These are phyloP conservation scores for Acanthosoma haemorrhoidale DNA, from an alignment of 2,888 invertebrate species.

Conservation along the genomic window DNA sequence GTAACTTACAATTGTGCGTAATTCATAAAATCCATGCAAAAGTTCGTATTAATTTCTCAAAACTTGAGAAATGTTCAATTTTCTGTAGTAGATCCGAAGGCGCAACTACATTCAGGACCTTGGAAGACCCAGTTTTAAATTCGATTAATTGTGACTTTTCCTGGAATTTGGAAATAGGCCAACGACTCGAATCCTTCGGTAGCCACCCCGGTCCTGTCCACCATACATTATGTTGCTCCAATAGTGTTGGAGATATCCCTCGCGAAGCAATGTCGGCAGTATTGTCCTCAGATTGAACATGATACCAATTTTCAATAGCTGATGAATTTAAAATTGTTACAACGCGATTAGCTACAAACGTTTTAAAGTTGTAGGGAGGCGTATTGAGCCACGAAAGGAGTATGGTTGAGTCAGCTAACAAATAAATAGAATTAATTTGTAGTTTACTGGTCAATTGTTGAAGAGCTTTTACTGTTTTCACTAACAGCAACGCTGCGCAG, in stretches of 20 bases:
- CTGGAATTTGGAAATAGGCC: neutral
- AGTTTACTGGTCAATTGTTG: neutral
- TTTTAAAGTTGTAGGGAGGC: no score
- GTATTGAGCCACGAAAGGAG: slow-evolving; percentile 40
- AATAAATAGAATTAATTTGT: neutral
- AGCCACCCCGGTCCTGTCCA: neutral
- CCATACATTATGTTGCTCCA: neutral
- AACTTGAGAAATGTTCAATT: neutral
- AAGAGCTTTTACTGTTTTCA: no score
- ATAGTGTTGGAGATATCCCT: neutral
- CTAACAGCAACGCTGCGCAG: neutral
- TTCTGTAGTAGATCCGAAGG: neutral
- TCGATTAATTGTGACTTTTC: no score
- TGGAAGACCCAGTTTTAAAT: neutral
- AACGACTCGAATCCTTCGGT: neutral
- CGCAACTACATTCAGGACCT: neutral
- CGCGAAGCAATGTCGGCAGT: neutral
- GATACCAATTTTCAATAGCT: neutral
- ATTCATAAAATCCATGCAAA: neutral
- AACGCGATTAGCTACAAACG: slow-evolving; percentile 42
- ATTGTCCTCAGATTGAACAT: neutral
- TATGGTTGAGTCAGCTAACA: slow-evolving; percentile 37
- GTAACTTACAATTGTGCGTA: neutral
- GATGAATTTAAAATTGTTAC: slow-evolving; percentile 39
- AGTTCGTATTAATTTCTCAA: neutral